Evolutionary conservation across 1,140 invertebrate species (phyloP), one percentile per base, ranked within the genome.

Genomic region (Bactericera cockerelli): DNA sequence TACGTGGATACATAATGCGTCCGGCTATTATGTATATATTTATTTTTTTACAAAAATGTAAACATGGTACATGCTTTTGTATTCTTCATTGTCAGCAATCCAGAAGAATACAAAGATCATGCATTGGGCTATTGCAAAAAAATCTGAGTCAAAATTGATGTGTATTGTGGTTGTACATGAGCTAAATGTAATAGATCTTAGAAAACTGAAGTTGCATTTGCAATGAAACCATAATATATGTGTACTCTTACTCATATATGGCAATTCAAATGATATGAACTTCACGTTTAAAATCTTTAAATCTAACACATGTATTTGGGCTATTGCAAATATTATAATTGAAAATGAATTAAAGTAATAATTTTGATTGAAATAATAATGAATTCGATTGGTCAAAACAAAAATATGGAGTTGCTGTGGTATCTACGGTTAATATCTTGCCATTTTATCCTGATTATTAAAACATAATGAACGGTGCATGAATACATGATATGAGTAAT

Each of bases 1-100:
- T 49, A 49, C 42, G 8, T 49, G n/a, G 10, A 49, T 49, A 49
- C 42, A 49, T 49, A 49, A 49, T n/a, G 42, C 42, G 42, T 49
- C 42, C 42, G 42, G 42, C 42, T 49, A 49, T 49, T 49, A 49
- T 49, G 42, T n/a, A 49, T 49, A 8, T 10, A 11, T 36, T 16
- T 36, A 36, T 36, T 49, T 16, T 49, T 19, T 6, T 22, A 49
- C n/a, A 49, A 49, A 49, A 22, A 49, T 49, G 42, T 49, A 22
- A 11, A 49, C 19, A 49, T 49, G 42, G 42, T 49, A 49, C 42
- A 49, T 49, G 42, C 19, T 8, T 49, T 16, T 49, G 42, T 49
- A 49, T 49, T 19, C 19, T 49, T n/a, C 42, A 22, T 19, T 6
- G 10, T 10, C n/a, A 49, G n/a, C 6, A 49, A 49, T 13, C 4